Conservation (phyloP, 2,113 vertebrate genomes). For the Heterotis niloticus region DNA sequence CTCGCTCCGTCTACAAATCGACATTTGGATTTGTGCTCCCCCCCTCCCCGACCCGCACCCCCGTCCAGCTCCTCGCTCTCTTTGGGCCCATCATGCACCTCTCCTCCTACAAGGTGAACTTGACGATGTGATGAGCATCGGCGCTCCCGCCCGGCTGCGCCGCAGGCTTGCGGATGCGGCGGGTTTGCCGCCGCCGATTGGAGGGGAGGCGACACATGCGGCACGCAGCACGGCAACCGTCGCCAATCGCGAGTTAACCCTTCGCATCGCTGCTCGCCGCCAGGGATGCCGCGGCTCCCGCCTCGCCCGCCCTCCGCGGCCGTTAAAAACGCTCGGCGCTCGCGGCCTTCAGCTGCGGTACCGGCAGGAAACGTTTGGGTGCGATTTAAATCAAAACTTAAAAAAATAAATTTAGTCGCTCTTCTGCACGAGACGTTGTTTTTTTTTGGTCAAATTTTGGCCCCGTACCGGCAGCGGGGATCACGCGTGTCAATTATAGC, state of each 20-base stretch:
- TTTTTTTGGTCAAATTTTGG: too few relatives aligned
- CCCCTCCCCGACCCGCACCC: constrained; percentile 49
- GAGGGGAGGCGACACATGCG: not conserved
- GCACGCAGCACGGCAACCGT: not conserved
- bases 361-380: too few relatives aligned
- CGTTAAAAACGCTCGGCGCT: not conserved
- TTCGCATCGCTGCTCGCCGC: not conserved
- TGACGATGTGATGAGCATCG: constrained; percentile 40
- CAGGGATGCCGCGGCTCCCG: not conserved
- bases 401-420: not conserved
- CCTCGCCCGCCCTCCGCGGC: not conserved
- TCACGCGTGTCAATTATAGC: too few relatives aligned
- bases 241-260: constrained; percentile 2
- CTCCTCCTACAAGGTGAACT: constrained; percentile 59
- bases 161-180: constrained; percentile 16
- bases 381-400: too few relatives aligned
- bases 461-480: not conserved
- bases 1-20: constrained; percentile 78
- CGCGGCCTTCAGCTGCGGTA: too few relatives aligned
- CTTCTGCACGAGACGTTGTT: too few relatives aligned
- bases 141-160: constrained; percentile 32
- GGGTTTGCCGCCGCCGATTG: constrained; percentile 40
- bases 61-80: constrained; percentile 61
- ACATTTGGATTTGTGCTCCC: constrained; percentile 74
- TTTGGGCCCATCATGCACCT: constrained; percentile 42